Conservation (phyloP, 1,140 invertebrate species). For the Drosophila mayri region DNA sequence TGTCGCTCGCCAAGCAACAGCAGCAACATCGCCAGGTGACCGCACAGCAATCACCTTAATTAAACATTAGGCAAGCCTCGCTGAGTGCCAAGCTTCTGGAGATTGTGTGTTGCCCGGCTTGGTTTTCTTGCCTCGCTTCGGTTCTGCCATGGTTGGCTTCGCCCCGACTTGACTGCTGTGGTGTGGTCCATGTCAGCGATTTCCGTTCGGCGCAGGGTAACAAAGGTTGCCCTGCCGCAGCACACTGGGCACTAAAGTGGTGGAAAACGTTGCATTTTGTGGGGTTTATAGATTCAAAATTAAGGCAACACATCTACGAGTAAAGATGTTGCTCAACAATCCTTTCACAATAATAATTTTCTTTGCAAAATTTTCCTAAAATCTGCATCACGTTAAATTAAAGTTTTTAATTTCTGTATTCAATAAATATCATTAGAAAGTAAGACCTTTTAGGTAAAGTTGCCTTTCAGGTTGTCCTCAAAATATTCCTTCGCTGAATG, state of each 20-base stretch:
- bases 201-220: slow-evolving; percentile 77
- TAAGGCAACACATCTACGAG: too few relatives aligned
- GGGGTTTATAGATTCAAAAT: background rate
- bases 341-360: too few relatives aligned
- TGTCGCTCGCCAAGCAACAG: slow-evolving; percentile 50
- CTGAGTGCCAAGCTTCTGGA: slow-evolving; percentile 60
- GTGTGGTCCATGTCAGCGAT: slow-evolving; percentile 82
- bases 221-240: slow-evolving; percentile 70
- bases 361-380: too few relatives aligned
- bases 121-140: slow-evolving; percentile 28
- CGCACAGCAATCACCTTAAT: slow-evolving; percentile 83
- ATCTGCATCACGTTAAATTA: too few relatives aligned
- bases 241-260: slow-evolving; percentile 27
- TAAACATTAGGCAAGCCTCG: slow-evolving; percentile 83
- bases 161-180: slow-evolving; percentile 38
- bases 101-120: slow-evolving; percentile 51
- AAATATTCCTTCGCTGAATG: too few relatives aligned
- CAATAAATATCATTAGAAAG: too few relatives aligned
- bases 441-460: too few relatives aligned
- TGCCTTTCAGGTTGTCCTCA: background rate
- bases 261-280: background rate
- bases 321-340: too few relatives aligned
- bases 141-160: slow-evolving; percentile 12
- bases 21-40: slow-evolving; percentile 68
- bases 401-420: too few relatives aligned